Evolutionary conservation across 2,888 invertebrate genomes (phyloP).

Genomic region (Steromphala cineraria): DNA sequence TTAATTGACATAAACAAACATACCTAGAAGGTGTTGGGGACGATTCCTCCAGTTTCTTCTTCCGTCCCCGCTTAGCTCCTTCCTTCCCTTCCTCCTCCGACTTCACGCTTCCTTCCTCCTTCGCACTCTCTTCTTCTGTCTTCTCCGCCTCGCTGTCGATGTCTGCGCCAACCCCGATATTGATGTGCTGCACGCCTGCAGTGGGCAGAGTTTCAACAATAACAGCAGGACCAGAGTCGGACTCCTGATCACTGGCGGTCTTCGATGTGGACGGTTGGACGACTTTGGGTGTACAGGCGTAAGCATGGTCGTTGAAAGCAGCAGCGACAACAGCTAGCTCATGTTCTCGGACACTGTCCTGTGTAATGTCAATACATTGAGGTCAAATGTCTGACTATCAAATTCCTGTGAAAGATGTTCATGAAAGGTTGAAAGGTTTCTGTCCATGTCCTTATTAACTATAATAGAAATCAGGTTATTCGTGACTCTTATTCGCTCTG

Average conservation of each 20-base stretch:
- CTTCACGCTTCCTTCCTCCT: neutral
- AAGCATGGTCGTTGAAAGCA: constrained; percentile 61
- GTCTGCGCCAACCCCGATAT: constrained; percentile 4
- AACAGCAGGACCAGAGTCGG: too few species aligned
- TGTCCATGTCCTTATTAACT: too few species aligned
- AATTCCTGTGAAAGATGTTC: too few species aligned
- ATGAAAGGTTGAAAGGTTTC: too few species aligned
- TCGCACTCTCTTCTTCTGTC: neutral
- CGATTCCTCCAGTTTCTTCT: neutral
- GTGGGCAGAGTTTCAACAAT: too few species aligned
- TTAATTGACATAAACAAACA: neutral
- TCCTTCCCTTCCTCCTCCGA: constrained; percentile 12
- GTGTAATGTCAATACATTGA: neutral
- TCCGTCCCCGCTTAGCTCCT: constrained; percentile 1
- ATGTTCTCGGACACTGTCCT: constrained; percentile 41
- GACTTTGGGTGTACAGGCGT: constrained; percentile 45
- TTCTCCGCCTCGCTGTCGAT: constrained; percentile 25
- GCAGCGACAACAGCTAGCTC: constrained; percentile 44
- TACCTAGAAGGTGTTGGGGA: constrained; percentile 23
- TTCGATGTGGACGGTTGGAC: constrained; percentile 26
- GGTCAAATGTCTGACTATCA: too few species aligned
- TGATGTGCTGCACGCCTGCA: neutral
- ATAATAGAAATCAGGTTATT: too few species aligned
- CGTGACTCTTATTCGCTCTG: too few species aligned
- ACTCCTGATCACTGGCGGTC: constrained; percentile 17